Evolutionary conservation across 2,888 invertebrate species (phyloP), one percentile per base, ranked within the genome.

Genomic region (Chloroclysta siterata): DNA sequence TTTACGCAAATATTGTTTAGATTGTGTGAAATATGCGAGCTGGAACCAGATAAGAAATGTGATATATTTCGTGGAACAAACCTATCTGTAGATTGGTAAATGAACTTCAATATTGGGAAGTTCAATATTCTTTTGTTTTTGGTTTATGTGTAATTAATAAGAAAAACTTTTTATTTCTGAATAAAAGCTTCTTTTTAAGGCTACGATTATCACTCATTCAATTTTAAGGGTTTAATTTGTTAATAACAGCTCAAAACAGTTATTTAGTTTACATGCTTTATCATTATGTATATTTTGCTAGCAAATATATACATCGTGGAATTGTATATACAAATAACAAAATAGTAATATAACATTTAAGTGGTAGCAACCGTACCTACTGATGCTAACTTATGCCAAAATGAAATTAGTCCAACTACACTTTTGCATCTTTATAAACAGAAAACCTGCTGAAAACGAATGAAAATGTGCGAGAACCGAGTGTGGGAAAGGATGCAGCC

Each of bases 1-100:
- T 71, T 69, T 72, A 65, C 70, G 70, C 67, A 70, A 72, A 72
- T 72, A 72, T 72, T 72, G 72, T 71, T 60, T 62, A 71, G 72
- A 71, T 72, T 70, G 64, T 65, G 66, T 70, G 64, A 72, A 72
- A 71, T 72, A 72, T 72, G 72, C 65, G 66, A 47, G 51, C 36
- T 53, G 59, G 53, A 63, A 63, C 3, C 14, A 63, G 71, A 71
- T 71, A 69, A 66, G 63, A 58, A 50, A 53, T 60, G 55, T 58
- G 58, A 53, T 62, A 33, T 41, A 29, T 61, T 59, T 36, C 29
- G 50, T 41, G 33, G 10, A 53, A 11, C 8, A 29, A 47, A 56
- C 17, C 50, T 55, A 59, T 59, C 44, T 48, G 36, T 48, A 52
- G 56, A 64, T 64, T 56, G 52, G 36, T 39, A 10, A 22, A 39